Percentiles rank a stretch among this genome's conserved stretches.
Conservation (phyloP, 2,797 vertebrate species). For the Paedocypris micromegethes region DNA sequence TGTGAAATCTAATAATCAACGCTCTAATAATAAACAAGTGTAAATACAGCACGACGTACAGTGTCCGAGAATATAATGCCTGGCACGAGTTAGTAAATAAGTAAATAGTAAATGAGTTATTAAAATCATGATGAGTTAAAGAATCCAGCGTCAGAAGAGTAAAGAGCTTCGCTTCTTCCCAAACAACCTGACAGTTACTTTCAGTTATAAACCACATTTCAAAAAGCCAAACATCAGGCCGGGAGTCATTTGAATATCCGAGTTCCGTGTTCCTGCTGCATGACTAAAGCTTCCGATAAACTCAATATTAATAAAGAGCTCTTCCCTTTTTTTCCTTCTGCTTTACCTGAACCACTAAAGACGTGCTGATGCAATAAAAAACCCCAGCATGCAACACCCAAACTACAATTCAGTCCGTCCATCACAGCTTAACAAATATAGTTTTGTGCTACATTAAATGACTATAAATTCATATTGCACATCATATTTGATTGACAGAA, state of each 20-base stretch:
- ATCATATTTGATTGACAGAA: no score
- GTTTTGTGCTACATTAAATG: no score
- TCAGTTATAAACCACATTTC: slow-evolving; percentile 49
- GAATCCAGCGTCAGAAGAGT: neutral
- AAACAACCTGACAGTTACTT: slow-evolving; percentile 39
- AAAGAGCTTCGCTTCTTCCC: neutral
- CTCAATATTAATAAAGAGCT: slow-evolving; percentile 28
- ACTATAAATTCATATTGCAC: no score
- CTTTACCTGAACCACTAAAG: slow-evolving; percentile 57
- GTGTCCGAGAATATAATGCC: no score
- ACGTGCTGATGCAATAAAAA: slow-evolving; percentile 21
- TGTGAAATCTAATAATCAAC: no score
- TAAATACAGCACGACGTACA: neutral
- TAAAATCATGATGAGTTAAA: no score
- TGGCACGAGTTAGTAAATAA: no score
- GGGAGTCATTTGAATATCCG: slow-evolving; percentile 64
- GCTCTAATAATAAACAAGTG: neutral
- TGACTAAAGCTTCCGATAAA: slow-evolving; percentile 48
- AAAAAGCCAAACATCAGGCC: slow-evolving; percentile 59
- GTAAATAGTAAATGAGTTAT: no score
- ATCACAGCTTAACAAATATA: no score
- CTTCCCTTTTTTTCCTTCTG: slow-evolving; percentile 49
- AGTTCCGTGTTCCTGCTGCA: slow-evolving; percentile 65
- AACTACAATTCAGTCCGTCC: neutral
- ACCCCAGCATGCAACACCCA: neutral